These are phyloP conservation scores for Linnaemya tessellans DNA, from an alignment of 2,888 invertebrate genomes.

Conservation along the genomic window DNA sequence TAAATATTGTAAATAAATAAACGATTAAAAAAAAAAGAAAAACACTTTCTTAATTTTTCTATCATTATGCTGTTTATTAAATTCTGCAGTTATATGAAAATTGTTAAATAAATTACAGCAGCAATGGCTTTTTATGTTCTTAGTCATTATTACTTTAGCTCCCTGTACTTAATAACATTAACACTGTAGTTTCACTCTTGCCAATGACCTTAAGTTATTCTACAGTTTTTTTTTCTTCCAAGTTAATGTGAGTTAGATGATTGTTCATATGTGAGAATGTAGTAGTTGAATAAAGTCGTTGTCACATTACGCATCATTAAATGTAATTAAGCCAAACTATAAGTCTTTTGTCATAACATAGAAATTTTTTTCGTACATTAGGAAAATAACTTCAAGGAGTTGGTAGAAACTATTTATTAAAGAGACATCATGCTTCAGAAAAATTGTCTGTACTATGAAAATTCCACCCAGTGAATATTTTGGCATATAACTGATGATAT, in stretches of 20 bases:
- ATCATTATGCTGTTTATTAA: no score
- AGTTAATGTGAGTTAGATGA: no score
- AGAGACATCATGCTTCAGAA: slow-evolving; percentile 52
- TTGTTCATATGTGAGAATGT: slow-evolving; percentile 61
- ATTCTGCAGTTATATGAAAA: no score
- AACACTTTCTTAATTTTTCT: no score
- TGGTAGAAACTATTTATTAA: slow-evolving; percentile 55
- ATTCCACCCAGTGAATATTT: slow-evolving; percentile 15
- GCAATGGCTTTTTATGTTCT: no score
- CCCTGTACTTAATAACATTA: no score
- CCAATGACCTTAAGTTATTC: background rate
- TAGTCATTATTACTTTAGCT: no score
- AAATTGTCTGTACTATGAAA: slow-evolving; percentile 14
- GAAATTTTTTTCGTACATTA: background rate
- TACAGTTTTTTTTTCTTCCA: slow-evolving; percentile 12
- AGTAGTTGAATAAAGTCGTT: slow-evolving; percentile 68
- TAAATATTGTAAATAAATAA: no score
- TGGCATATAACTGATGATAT: background rate
- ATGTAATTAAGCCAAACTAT: slow-evolving; percentile 72
- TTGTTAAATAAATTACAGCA: no score
- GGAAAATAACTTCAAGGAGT: slow-evolving; percentile 6
- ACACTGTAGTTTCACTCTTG: no score
- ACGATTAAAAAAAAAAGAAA: no score
- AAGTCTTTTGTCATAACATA: slow-evolving; percentile 68
- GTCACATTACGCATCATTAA: slow-evolving; percentile 74